Evolutionary conservation across 2,797 vertebrate genomes (phyloP).

Genomic region (Pseudochromis fuscus): DNA sequence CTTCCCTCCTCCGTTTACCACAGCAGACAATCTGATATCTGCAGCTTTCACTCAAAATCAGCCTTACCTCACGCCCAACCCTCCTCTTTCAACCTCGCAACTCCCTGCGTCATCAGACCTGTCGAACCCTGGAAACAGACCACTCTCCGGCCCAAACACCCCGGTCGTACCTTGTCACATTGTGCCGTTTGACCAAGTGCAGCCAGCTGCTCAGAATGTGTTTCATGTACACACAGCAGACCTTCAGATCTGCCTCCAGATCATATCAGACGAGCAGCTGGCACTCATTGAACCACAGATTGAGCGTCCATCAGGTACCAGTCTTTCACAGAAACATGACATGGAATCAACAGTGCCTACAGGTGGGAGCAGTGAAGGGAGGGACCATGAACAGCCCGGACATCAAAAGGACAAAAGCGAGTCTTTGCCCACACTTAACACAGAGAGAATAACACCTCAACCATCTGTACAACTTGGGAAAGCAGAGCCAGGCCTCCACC

Average conservation of each 20-base stretch:
- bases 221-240: conserved; percentile 85
- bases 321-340: conserved; percentile 28
- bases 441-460: conserved; percentile 33
- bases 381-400: conserved; percentile 14
- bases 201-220: conserved; percentile 75
- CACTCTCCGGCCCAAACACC: background rate
- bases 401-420: conserved; percentile 39
- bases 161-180: conserved; percentile 45
- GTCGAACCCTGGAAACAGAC: conserved; percentile 11
- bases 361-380: conserved; percentile 13
- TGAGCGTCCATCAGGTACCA: conserved; percentile 55
- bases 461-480: conserved; percentile 26
- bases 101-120: conserved; percentile 10
- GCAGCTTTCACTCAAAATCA: conserved; percentile 23
- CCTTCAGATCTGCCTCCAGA: conserved; percentile 86
- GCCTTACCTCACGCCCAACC: background rate
- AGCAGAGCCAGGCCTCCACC: conserved; percentile 21
- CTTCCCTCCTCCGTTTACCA: conserved; percentile 26
- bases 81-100: conserved; percentile 27
- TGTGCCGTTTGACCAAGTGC: conserved; percentile 56
- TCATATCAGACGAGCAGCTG: conserved; percentile 87
- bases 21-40: conserved; percentile 32
- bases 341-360: conserved; percentile 15
- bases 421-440: conserved; percentile 14
- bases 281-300: conserved; percentile 85